phyloP scores from a whole-genome alignment of 2,888 invertebrate species.

The Incurvaria masculella region DNA sequence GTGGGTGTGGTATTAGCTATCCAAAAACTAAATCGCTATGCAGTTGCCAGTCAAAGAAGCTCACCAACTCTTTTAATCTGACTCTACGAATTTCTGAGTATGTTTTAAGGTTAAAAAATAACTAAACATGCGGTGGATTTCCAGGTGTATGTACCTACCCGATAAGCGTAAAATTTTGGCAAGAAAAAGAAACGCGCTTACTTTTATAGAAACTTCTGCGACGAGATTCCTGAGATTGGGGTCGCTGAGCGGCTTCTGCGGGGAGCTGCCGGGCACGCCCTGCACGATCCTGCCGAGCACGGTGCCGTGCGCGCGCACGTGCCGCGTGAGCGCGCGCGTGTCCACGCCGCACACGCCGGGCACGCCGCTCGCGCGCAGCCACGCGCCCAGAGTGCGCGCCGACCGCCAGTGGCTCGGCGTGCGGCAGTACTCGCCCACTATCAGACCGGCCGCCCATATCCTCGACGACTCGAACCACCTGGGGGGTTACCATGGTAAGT shows the following conservation, averaged over 20 bases:
- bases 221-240: constrained; percentile 90
- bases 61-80: too few species aligned
- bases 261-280: constrained; percentile 42
- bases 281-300: constrained; percentile 69
- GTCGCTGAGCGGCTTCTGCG: constrained; percentile 53
- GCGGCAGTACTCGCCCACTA: constrained; percentile 87
- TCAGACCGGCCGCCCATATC: constrained; percentile 89
- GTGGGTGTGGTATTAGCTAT: too few species aligned
- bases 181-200: constrained; percentile 24
- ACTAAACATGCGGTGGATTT: too few species aligned
- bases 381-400: constrained; percentile 72
- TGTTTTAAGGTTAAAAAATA: constrained; percentile 4
- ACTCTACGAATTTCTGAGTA: too few species aligned
- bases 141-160: too few species aligned
- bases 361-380: constrained; percentile 76
- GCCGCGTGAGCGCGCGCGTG: constrained; percentile 89
- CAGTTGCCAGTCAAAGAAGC: too few species aligned
- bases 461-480: constrained; percentile 89
- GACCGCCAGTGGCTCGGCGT: constrained; percentile 91
- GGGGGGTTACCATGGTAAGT: too few species aligned
- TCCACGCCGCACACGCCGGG: constrained; percentile 93
- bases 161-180: too few species aligned
- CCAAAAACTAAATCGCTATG: too few species aligned
- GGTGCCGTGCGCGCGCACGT: constrained; percentile 85
- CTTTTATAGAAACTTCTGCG: constrained; percentile 83